phyloP scores from a whole-genome alignment of 2,888 invertebrate species.

The Toxonevra muliebris region DNA sequence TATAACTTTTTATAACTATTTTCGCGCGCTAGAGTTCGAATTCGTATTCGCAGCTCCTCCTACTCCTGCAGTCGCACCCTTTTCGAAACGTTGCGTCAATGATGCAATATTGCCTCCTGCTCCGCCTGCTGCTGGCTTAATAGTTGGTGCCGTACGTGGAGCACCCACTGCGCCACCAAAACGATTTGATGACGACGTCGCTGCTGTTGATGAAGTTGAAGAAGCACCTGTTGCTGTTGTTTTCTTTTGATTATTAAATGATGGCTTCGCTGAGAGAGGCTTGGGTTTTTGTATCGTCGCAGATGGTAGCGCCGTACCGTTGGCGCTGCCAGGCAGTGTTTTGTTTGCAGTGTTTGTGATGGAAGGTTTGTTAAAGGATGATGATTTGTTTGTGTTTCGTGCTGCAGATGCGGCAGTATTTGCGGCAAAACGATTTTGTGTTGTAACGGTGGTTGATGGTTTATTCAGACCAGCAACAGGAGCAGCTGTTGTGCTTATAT shows the following conservation, averaged over 20 bases:
- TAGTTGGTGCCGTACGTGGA: conserved; percentile 46
- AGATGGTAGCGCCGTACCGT: conserved; percentile 49
- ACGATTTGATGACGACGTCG: conserved; percentile 24
- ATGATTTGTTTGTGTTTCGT: conserved; percentile 31
- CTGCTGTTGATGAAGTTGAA: conserved; percentile 35
- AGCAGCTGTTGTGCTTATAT: neutral
- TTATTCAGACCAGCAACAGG: no score
- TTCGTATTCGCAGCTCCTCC: conserved; percentile 24
- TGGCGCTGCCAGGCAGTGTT: conserved; percentile 14
- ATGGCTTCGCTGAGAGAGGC: conserved; percentile 57
- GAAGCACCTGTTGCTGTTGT: conserved; percentile 36
- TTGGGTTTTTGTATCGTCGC: conserved; percentile 58
- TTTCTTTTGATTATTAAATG: conserved; percentile 48
- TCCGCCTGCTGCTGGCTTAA: conserved; percentile 40
- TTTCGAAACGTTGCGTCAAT: conserved; percentile 56
- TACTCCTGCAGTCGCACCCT: conserved; percentile 36
- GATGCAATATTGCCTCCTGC: conserved; percentile 48
- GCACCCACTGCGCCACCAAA: conserved; percentile 26
- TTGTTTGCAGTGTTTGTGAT: conserved; percentile 46
- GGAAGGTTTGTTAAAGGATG: conserved; percentile 43
- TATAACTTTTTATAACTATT: conserved; percentile 36
- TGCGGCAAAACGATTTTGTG: neutral
- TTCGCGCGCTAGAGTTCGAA: conserved; percentile 28
- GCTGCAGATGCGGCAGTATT: conserved; percentile 32
- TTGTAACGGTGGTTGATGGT: neutral